Base-by-base conservation (phyloP, 2,888 invertebrate genomes). In the Argyresthia goedartella region DNA sequence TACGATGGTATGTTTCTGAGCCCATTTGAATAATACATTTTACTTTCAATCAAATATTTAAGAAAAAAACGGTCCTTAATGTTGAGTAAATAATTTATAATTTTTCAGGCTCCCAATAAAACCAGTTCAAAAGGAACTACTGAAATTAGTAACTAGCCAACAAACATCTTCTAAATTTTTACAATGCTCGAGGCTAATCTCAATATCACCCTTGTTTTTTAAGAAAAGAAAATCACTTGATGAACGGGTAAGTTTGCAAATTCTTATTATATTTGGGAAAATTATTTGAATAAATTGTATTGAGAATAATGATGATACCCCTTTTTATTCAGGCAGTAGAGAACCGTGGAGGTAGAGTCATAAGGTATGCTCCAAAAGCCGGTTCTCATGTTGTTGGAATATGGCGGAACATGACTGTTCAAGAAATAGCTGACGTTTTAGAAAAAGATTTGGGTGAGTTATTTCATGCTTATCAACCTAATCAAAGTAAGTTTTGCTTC, bases 381-480 rank as follows among this genome's bases (percentile, higher is more conserved):
- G 75, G 77, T 43, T 61, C 74, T 0, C 88, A 88, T 64, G 81
- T 91, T 1, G 78, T 94, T 0, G 90, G 91, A 49, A 87, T 96
- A 56, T 95, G 95, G 95, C 81, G 89, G 47, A 89, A 93, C 64
- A 96, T 97, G 89, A 95, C 94, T 0, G 91, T 96, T 0, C 67
- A 72, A 33, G 92, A 97, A 63, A 71, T 97, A 52, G 93, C 95
- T 0, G 66, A 82, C 49, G 87, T 90, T 0, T 66, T 94, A 35
- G 76, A 87, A 4, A 90, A 90, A 68, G 87, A 91, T 67, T 64
- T 91, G 56, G 91, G 92, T 90, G 79, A 77, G 56, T 50, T 7
- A 14, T 44, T 7, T 14, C 11, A n/a, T n/a, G n/a, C n/a, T n/a
- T n/a, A n/a, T n/a, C n/a, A n/a, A n/a, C n/a, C n/a, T n/a, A n/a